Conservation (phyloP, 2,888 invertebrate genomes). For the Pollenia angustigena region DNA sequence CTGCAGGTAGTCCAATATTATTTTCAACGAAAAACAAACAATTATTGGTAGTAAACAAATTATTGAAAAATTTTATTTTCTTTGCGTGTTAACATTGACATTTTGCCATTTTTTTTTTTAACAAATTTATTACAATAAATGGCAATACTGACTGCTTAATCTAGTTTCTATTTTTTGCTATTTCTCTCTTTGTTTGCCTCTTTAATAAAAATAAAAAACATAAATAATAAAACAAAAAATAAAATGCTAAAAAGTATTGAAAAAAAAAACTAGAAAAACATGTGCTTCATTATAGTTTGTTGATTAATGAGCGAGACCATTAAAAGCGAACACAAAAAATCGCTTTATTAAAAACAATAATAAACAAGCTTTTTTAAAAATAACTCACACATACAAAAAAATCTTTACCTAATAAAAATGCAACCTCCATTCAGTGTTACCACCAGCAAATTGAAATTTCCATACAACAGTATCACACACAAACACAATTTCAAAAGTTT, state of each 20-base stretch:
- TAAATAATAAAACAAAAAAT: neutral
- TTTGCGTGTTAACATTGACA: neutral
- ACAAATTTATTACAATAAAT: conserved; percentile 9
- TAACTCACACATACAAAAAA: neutral
- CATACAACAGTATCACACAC: too few relatives aligned
- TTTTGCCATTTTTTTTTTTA: neutral
- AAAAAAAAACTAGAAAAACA: conserved; percentile 63
- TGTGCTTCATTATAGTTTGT: conserved; percentile 69
- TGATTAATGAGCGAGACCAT: conserved; percentile 57
- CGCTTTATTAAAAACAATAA: conserved; percentile 49
- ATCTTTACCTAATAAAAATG: too few relatives aligned
- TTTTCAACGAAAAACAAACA: too few relatives aligned
- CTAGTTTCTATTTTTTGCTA: neutral
- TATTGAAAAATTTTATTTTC: neutral
- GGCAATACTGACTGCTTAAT: conserved; percentile 30
- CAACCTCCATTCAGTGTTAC: neutral
- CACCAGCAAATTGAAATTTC: too few relatives aligned
- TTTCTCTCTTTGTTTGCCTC: neutral
- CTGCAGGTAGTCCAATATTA: too few relatives aligned
- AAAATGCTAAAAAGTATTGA: conserved; percentile 9
- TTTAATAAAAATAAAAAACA: neutral
- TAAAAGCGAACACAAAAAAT: conserved; percentile 41
- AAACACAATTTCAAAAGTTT: too few relatives aligned
- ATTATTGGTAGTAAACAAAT: too few relatives aligned
- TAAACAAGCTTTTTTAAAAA: conserved; percentile 48